Conservation (phyloP, 1,140 invertebrate genomes). For the Hesperophylax magnus region DNA sequence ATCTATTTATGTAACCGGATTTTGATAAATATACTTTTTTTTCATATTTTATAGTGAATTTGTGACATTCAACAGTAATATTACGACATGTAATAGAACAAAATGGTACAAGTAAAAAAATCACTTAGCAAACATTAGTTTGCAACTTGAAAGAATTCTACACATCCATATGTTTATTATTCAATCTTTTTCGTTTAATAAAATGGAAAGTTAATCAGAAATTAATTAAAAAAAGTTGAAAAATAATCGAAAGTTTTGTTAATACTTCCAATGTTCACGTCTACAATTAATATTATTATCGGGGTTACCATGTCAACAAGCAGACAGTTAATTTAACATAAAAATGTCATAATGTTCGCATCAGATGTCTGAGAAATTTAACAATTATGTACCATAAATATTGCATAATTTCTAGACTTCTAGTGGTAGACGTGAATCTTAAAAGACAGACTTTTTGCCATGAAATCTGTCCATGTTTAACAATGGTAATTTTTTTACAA, state of each 20-base stretch:
- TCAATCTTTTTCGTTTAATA: not conserved
- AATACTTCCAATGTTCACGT: not conserved
- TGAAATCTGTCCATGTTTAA: not conserved
- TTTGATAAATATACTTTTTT: conserved; percentile 18
- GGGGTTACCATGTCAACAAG: too few relatives aligned
- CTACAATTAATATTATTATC: too few relatives aligned
- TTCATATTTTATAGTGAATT: not conserved
- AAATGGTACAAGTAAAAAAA: not conserved
- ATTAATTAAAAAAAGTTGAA: not conserved
- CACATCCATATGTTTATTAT: not conserved
- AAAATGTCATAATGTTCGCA: too few relatives aligned
- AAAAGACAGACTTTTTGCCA: not conserved
- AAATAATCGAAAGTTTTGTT: too few relatives aligned
- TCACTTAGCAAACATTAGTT: not conserved
- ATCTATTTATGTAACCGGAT: not conserved
- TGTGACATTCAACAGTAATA: not conserved
- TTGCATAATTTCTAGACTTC: too few relatives aligned
- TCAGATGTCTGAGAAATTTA: too few relatives aligned
- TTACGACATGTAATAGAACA: too few relatives aligned
- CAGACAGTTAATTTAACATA: too few relatives aligned
- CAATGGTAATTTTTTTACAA: not conserved
- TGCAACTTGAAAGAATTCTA: not conserved
- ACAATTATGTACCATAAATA: too few relatives aligned
- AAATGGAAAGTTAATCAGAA: not conserved
- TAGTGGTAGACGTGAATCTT: too few relatives aligned